A percentile compares a stretch with the other conserved stretches of the same genome.
These are phyloP conservation scores for Microctenopoma lineatum DNA, from an alignment of 2,797 vertebrate species.

Conservation along the genomic window DNA sequence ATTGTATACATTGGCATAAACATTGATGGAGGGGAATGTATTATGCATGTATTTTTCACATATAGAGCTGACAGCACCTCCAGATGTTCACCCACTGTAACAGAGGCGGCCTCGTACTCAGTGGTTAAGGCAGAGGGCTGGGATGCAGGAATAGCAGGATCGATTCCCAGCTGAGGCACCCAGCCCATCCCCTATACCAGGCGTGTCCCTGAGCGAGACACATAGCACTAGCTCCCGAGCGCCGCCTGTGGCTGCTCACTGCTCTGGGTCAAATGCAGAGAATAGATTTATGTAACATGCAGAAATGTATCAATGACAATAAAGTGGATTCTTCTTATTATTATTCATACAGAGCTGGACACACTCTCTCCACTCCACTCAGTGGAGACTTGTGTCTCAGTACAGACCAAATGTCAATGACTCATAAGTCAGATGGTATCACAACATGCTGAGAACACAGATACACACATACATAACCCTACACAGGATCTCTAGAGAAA, in stretches of 20 bases:
- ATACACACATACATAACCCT: not conserved
- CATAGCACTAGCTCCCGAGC: too few species aligned
- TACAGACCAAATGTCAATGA: conserved; percentile 65
- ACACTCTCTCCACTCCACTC: conserved; percentile 32
- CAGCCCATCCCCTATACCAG: too few species aligned
- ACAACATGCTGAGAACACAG: conserved; percentile 35
- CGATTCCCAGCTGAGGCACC: too few species aligned
- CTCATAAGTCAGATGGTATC: conserved; percentile 55
- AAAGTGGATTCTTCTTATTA: too few species aligned
- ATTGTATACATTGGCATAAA: conserved; percentile 29
- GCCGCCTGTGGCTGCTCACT: too few species aligned
- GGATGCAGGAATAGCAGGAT: too few species aligned
- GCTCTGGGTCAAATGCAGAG: too few species aligned
- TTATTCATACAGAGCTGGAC: conserved; percentile 20
- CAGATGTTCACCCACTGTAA: conserved; percentile 59
- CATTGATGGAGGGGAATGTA: conserved; percentile 35
- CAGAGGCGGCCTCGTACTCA: not conserved
- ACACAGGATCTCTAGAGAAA: not conserved
- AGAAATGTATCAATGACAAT: too few species aligned
- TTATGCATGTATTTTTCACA: conserved; percentile 39
- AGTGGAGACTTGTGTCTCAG: conserved; percentile 52
- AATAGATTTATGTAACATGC: too few species aligned
- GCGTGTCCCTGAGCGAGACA: too few species aligned
- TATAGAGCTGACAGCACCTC: conserved; percentile 35
- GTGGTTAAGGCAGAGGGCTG: too few species aligned